Evolutionary conservation across 1,140 invertebrate species (phyloP).

Genomic region (Parapsyche elsis): DNA sequence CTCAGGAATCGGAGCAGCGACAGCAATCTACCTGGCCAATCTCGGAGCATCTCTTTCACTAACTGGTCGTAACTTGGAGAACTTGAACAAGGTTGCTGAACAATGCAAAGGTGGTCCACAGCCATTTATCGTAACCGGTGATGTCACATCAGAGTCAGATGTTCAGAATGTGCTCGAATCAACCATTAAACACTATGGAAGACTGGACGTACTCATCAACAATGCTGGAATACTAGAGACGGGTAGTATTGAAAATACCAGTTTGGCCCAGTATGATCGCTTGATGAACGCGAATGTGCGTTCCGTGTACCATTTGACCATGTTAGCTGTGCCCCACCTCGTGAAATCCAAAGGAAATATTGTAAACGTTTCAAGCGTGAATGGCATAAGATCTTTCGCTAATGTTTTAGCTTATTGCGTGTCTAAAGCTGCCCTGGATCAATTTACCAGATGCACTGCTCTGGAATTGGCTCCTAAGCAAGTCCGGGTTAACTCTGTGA

Average conservation of each 20-base stretch:
- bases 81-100: conserved; percentile 66
- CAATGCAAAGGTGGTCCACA: conserved; percentile 60
- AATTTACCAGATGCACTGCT: conserved; percentile 85
- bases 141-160: conserved; percentile 82
- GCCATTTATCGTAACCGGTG: conserved; percentile 64
- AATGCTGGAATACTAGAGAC: conserved; percentile 87
- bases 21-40: conserved; percentile 80
- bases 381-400: conserved; percentile 82
- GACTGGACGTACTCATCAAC: conserved; percentile 85
- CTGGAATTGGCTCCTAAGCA: conserved; percentile 83
- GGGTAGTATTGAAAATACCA: conserved; percentile 86
- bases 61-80: conserved; percentile 78
- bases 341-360: conserved; percentile 85
- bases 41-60: conserved; percentile 77
- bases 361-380: conserved; percentile 92
- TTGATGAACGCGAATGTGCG: conserved; percentile 88
- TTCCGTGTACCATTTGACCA: conserved; percentile 85
- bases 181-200: conserved; percentile 77
- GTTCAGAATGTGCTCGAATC: conserved; percentile 76
- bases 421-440: conserved; percentile 91
- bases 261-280: conserved; percentile 84
- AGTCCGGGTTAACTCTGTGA: conserved; percentile 87
- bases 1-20: conserved; percentile 87
- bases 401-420: conserved; percentile 85
- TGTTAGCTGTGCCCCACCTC: conserved; percentile 85